A percentile compares a stretch with the other conserved stretches of the same genome.
phyloP scores from a whole-genome alignment of 1,140 invertebrate genomes.

The Contarinia nasturtii region DNA sequence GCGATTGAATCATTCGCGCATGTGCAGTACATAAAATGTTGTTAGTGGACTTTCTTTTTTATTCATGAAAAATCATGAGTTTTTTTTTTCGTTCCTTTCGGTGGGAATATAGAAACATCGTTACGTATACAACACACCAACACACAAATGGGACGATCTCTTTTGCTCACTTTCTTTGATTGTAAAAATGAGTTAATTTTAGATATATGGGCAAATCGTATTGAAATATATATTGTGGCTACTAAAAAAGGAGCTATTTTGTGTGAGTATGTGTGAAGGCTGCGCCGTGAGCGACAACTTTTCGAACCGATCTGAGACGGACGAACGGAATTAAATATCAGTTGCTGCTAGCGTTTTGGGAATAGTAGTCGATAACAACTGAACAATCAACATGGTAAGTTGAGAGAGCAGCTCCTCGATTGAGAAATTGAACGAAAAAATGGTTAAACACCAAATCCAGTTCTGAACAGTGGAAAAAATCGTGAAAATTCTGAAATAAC shows the following conservation, averaged over 20 bases:
- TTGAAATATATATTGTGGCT: conserved; percentile 2
- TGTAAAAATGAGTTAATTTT: conserved; percentile 2
- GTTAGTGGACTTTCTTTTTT: too few species aligned
- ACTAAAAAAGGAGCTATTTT: conserved; percentile 5
- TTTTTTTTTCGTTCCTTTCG: too few species aligned
- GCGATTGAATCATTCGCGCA: too few species aligned
- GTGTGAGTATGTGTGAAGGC: neutral
- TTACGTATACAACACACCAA: too few species aligned
- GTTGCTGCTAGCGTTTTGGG: conserved; percentile 25
- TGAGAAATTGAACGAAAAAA: neutral
- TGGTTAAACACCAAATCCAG: neutral
- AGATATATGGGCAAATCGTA: neutral
- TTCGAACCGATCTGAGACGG: neutral
- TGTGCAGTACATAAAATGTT: too few species aligned
- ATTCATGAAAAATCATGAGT: too few species aligned
- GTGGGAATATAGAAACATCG: too few species aligned
- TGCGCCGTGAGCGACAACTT: neutral
- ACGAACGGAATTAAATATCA: conserved; percentile 7
- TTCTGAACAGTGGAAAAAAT: neutral
- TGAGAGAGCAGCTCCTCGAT: neutral
- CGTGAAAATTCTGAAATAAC: neutral
- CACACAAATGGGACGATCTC: too few species aligned
- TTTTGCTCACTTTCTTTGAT: too few species aligned
- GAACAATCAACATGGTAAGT: conserved; percentile 21
- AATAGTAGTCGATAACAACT: conserved; percentile 21